Evolutionary conservation across 1,140 invertebrate genomes (phyloP), one percentile per base, ranked within the genome.

Genomic region (Drosophila albomicans): DNA sequence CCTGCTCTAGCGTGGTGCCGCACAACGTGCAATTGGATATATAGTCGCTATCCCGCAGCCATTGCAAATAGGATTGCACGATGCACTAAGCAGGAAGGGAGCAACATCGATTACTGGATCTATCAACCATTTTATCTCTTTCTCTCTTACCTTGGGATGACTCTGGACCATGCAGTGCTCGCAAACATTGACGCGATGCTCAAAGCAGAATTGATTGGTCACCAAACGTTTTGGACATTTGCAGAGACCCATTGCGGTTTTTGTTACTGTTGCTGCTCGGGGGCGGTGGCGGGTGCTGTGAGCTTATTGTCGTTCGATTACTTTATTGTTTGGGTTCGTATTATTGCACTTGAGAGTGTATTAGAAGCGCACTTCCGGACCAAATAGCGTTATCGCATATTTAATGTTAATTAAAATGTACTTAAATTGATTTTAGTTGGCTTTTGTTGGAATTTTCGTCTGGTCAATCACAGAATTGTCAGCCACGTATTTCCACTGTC

Each of bases 181-280:
- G 93, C 99, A 99, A 91, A 99, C 99, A 95, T 99, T 99, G 1
- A 99, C 98, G 87, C 98, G 94, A 93, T 99, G 99, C 93, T 99
- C 98, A 93, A 99, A 99, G 94, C 99, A 99, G 94, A 99, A 99
- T 91, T 99, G 96, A 94, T 98, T 99, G 52, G 98, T 99, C 28
- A 99, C 98, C 94, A 96, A 96, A 85, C 97, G 94, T 93, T 99
- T 99, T 10, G 98, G 98, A 94, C 99, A 99, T 93, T 99, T 99
- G 93, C 98, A 99, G 20, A 99, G 94, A 51, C 98, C 98, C 98
- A 99, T 99, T 70, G 8, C 13, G 38, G 30, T 32, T 32, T 7
- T 38, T 38, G 35, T 38, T 38, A 10, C 35, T 8, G 35, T 38
- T 38, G 35, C 35, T 8, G 8, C 10, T 38, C 2, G 2, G 16